phyloP scores from a whole-genome alignment of 2,888 invertebrate species.

The Macaria notata region DNA sequence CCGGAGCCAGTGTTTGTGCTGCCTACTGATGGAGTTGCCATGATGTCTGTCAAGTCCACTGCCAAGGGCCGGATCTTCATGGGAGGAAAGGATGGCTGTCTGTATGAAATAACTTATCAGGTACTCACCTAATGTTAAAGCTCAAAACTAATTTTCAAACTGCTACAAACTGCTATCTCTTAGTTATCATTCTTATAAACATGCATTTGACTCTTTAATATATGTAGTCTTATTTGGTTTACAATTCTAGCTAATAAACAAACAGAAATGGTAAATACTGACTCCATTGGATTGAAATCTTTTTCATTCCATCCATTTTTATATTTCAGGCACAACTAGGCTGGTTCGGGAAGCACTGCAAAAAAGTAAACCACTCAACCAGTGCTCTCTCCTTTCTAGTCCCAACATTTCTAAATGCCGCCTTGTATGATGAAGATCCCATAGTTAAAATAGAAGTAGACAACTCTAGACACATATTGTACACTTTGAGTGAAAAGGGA shows the following conservation, averaged over 20 bases:
- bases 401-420: slow-evolving; percentile 93
- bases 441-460: slow-evolving; percentile 95
- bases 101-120: slow-evolving; percentile 97
- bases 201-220: too few species aligned
- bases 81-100: slow-evolving; percentile 95
- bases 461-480: slow-evolving; percentile 93
- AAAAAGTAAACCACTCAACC: slow-evolving; percentile 96
- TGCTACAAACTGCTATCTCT: too few species aligned
- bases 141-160: too few species aligned
- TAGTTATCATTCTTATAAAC: too few species aligned
- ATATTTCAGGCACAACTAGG: slow-evolving; percentile 86
- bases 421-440: slow-evolving; percentile 93
- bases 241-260: too few species aligned
- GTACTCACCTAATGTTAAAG: slow-evolving; percentile 60
- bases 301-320: too few species aligned
- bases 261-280: too few species aligned
- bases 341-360: slow-evolving; percentile 97
- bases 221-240: too few species aligned
- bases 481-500: slow-evolving; percentile 94
- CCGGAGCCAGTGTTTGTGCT: slow-evolving; percentile 97
- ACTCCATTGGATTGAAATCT: too few species aligned
- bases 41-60: slow-evolving; percentile 91
- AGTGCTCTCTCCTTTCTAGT: slow-evolving; percentile 93
- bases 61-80: slow-evolving; percentile 94
- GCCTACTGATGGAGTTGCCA: slow-evolving; percentile 93